phyloP scores from a whole-genome alignment of 1,140 invertebrate genomes.

The Drosophila paulistorum region DNA sequence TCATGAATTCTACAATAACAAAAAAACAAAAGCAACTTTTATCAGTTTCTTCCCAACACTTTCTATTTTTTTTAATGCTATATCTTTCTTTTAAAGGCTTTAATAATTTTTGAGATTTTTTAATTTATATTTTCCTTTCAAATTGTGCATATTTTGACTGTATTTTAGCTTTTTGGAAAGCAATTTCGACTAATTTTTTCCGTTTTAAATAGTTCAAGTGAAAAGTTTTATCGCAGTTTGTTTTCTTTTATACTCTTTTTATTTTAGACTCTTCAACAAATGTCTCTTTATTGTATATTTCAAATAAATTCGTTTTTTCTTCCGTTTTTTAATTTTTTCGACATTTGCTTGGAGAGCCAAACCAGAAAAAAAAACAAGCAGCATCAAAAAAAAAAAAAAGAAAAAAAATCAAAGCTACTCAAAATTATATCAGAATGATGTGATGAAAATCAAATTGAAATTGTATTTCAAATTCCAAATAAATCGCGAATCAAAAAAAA shows the following conservation, averaged over 20 bases:
- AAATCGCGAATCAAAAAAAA: slow-evolving; percentile 1
- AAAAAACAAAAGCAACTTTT: slow-evolving; percentile 7
- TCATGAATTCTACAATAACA: not conserved
- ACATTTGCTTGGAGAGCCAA: slow-evolving; percentile 6
- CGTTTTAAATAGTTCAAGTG: slow-evolving; percentile 61
- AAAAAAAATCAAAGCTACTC: not conserved
- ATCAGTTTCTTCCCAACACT: not conserved
- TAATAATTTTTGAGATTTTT: slow-evolving; percentile 20
- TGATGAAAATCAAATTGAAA: not conserved
- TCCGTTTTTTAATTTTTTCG: slow-evolving; percentile 3
- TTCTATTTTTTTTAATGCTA: not conserved
- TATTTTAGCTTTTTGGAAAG: slow-evolving; percentile 56
- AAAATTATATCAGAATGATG: not conserved
- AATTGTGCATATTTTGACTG: slow-evolving; percentile 47
- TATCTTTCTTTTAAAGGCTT: not conserved
- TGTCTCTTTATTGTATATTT: slow-evolving; percentile 7
- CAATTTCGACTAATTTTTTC: slow-evolving; percentile 45
- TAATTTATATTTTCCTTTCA: slow-evolving; percentile 39
- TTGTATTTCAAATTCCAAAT: slow-evolving; percentile 4
- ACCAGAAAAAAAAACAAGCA: not conserved
- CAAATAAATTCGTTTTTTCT: not conserved
- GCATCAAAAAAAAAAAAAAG: not conserved
- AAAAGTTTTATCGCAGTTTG: slow-evolving; percentile 24
- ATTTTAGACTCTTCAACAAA: slow-evolving; percentile 29
- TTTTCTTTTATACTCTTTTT: slow-evolving; percentile 47